These are phyloP conservation scores for Colletes gigas DNA, from an alignment of 1,140 invertebrate genomes.

Conservation along the genomic window DNA sequence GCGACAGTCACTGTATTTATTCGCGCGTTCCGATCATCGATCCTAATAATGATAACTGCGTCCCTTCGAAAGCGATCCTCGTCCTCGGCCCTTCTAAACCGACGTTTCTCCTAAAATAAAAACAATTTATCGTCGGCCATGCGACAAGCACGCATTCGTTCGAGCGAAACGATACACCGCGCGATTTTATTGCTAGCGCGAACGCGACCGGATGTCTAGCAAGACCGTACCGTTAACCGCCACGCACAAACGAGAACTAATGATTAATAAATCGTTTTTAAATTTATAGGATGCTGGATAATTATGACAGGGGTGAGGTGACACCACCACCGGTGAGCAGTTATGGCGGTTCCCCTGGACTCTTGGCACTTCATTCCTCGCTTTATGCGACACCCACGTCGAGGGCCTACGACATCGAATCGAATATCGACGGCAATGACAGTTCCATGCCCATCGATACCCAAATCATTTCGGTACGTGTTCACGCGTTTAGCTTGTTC, in stretches of 20 bases:
- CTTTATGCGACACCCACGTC: slow-evolving; percentile 77
- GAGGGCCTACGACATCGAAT: slow-evolving; percentile 78
- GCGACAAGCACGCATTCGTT: slow-evolving; percentile 21
- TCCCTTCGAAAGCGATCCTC: too few relatives aligned
- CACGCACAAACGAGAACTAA: neutral
- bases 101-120: neutral
- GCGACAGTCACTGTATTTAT: too few relatives aligned
- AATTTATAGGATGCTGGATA: slow-evolving; percentile 78
- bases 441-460: slow-evolving; percentile 78
- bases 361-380: slow-evolving; percentile 78
- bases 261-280: slow-evolving; percentile 13
- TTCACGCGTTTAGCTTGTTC: neutral
- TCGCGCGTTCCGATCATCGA: too few relatives aligned
- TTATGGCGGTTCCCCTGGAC: slow-evolving; percentile 77
- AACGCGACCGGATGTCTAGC: slow-evolving; percentile 21
- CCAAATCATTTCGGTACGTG: slow-evolving; percentile 79
- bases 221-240: slow-evolving; percentile 27
- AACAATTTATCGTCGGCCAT: neutral
- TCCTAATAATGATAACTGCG: too few relatives aligned
- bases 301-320: slow-evolving; percentile 79
- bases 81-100: too few relatives aligned
- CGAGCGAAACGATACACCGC: slow-evolving; percentile 30
- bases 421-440: slow-evolving; percentile 77
- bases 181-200: slow-evolving; percentile 18
- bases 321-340: slow-evolving; percentile 78